phyloP scores from a whole-genome alignment of 2,113 vertebrate species.

The Tachuris rubrigastra region DNA sequence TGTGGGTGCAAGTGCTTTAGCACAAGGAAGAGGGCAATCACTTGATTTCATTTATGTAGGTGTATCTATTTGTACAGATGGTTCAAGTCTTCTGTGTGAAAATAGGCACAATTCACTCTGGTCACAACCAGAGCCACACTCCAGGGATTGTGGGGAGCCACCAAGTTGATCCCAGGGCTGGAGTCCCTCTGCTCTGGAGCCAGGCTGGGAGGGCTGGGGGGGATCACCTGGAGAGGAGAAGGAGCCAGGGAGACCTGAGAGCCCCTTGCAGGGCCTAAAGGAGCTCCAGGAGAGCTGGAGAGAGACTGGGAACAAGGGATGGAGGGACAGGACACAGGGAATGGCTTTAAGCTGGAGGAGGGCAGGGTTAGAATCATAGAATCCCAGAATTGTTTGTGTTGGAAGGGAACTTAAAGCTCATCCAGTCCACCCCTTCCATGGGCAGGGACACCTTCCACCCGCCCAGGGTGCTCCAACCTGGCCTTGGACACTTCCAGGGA shows the following conservation, averaged over 20 bases:
- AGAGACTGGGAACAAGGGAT: not conserved
- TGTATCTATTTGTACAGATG: too few species aligned
- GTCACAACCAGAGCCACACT: not conserved
- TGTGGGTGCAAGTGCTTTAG: too few species aligned
- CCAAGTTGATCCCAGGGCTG: not conserved
- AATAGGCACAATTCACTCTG: not conserved
- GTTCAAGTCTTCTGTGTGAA: not conserved
- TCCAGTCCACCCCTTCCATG: not conserved
- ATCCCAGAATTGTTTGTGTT: not conserved
- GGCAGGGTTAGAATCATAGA: not conserved
- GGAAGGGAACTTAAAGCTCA: not conserved
- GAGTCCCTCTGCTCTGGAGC: not conserved
- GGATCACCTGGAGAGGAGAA: not conserved
- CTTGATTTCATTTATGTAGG: too few species aligned
- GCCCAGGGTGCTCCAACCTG: not conserved
- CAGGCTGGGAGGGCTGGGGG: not conserved
- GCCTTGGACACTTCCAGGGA: not conserved
- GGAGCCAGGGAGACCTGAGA: not conserved
- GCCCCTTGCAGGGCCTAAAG: not conserved
- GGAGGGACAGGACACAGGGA: not conserved
- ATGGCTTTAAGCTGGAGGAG: not conserved
- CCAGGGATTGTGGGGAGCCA: not conserved
- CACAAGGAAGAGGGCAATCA: too few species aligned
- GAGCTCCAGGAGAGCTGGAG: not conserved
- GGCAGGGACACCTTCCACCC: not conserved